Evolutionary conservation across 2,888 invertebrate genomes (phyloP).

Genomic region (Hedya salicella): DNA sequence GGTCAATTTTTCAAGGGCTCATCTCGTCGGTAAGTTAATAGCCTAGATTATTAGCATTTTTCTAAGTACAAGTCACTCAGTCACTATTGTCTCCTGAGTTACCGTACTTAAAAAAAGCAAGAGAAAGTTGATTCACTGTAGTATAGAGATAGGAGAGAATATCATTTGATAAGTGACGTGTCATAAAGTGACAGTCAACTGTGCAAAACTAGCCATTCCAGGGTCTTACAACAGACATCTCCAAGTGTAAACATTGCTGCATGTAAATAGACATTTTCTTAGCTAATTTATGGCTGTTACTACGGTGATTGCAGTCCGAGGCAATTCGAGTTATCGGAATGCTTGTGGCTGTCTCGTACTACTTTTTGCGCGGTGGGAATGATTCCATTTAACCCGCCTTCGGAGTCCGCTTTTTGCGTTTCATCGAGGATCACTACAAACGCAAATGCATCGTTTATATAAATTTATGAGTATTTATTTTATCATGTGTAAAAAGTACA

Average conservation of each 20-base stretch:
- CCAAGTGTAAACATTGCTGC: not conserved
- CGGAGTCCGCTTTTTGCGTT: conserved; percentile 62
- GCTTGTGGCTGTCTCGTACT: conserved; percentile 54
- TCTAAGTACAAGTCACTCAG: too few species aligned
- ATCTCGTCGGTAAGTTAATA: too few species aligned
- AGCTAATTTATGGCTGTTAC: conserved; percentile 17
- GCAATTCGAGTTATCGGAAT: conserved; percentile 61
- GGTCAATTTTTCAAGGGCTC: too few species aligned
- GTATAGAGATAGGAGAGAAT: too few species aligned
- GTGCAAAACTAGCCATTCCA: too few species aligned
- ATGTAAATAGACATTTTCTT: conserved; percentile 6
- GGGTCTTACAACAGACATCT: too few species aligned
- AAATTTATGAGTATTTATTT: conserved; percentile 62
- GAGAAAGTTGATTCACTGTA: too few species aligned
- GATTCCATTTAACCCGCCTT: conserved; percentile 63
- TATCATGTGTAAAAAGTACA: conserved; percentile 54
- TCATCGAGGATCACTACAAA: conserved; percentile 59
- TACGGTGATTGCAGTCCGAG: conserved; percentile 52
- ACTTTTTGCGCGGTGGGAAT: conserved; percentile 66
- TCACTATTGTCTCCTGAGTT: too few species aligned
- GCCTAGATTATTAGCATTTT: too few species aligned
- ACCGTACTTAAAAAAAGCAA: too few species aligned
- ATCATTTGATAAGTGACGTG: too few species aligned
- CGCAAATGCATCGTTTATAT: conserved; percentile 69
- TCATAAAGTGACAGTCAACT: too few species aligned